Conservation (phyloP, 2,888 invertebrate species). For the Orthonychiurus folsomi region DNA sequence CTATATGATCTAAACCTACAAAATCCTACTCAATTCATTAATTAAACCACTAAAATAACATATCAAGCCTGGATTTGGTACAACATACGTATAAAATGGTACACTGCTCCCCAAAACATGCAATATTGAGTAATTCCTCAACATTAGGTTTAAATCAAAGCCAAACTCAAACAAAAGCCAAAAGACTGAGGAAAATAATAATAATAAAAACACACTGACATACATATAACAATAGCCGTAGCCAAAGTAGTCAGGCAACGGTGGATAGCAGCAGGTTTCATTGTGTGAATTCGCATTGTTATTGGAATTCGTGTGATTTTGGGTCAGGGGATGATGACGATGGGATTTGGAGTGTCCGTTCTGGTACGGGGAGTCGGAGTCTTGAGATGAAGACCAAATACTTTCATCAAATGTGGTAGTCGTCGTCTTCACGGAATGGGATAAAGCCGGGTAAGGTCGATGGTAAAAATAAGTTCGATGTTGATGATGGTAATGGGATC, state of each 20-base stretch:
- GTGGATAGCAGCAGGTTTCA: neutral
- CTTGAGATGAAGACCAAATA: too few relatives aligned
- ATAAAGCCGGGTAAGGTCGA: conserved; percentile 7
- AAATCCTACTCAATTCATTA: too few relatives aligned
- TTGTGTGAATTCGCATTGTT: neutral
- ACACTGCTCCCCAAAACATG: neutral
- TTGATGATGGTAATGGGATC: neutral
- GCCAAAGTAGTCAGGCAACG: neutral
- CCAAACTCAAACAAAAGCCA: too few relatives aligned
- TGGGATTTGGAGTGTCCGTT: neutral
- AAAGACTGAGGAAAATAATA: neutral
- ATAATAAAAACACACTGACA: neutral
- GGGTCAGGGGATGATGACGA: neutral
- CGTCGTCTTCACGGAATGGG: neutral
- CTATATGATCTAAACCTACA: too few relatives aligned
- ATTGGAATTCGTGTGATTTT: neutral
- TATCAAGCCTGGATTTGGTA: neutral
- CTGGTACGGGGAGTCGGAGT: too few relatives aligned
- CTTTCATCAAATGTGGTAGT: too few relatives aligned
- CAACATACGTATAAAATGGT: neutral
- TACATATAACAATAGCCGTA: conserved; percentile 1
- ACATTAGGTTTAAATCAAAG: too few relatives aligned
- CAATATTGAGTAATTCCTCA: neutral
- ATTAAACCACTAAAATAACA: too few relatives aligned
- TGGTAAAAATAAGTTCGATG: neutral